Base-by-base conservation (phyloP, 2,797 vertebrate genomes). In the Petrocephalus schoutedeni region DNA sequence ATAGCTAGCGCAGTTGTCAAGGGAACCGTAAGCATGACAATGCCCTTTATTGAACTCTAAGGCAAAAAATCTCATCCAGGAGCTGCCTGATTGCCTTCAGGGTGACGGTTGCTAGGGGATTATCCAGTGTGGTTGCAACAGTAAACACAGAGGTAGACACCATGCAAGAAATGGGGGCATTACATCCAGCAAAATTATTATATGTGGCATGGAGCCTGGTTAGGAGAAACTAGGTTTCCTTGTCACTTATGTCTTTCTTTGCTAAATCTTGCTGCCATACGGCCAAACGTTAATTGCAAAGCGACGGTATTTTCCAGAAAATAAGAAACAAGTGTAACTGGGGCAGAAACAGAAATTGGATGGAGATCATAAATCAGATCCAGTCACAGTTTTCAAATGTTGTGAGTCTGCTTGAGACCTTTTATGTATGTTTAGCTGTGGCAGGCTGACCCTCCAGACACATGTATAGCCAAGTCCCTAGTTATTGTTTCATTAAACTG, bases 31-130 rank as follows among this genome's bases (percentile, higher is more conserved):
- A 89, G 87, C 89, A 91, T 89, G 89, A 89, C 92, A 91, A 88
- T 32, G 61, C 92, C 51, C 82, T 91, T 89, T 91, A 88, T 88
- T 93, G 91, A 88, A 89, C 91, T 92, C 92, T 89, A 90, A 89
- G 91, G 90, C 88, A 86, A 89, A 87, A 74, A 87, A 89, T 89
- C 91, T 89, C 90, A 89, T 90, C 92, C 88, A 91, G 89, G 92
- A 90, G 92, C 91, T 91, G 92, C 90, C 88, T 89, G 91, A 91
- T 91, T 90, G 91, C 89, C 91, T 92, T 92, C 90, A 90, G 90
- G 88, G 89, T 88, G 53, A 54, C 89, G 45, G 95, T 96, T 95
- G 94, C 95, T 93, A 93, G 92, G 95, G 92, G 94, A 94, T 93
- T 92, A 91, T 93, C 89, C 89, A 90, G 89, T 61, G 89, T 91